Evolutionary conservation across 2,113 vertebrate genomes (phyloP).

Genomic region (Jacana jacana): DNA sequence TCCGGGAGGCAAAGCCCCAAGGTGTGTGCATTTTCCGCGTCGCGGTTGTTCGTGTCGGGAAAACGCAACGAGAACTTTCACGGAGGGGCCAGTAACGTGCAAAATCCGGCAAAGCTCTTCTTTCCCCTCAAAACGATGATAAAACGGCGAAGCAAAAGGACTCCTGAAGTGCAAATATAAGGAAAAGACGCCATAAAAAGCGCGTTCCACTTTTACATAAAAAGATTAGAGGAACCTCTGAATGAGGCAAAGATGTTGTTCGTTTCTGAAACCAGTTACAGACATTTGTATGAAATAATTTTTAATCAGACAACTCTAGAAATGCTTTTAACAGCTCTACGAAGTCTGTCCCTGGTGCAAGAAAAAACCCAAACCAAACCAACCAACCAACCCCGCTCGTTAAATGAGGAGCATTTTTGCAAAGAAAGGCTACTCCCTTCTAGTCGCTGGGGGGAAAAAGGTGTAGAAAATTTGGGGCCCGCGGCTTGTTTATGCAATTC

Average conservation of each 20-base stretch:
- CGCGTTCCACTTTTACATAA: background rate
- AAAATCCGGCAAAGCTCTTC: background rate
- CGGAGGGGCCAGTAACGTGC: background rate
- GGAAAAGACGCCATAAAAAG: background rate
- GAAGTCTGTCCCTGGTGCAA: background rate
- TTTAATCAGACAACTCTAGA: background rate
- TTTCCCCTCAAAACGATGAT: background rate
- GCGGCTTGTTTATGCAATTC: background rate
- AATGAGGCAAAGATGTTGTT: background rate
- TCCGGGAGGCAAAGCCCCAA: background rate
- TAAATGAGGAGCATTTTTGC: background rate
- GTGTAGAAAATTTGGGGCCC: background rate
- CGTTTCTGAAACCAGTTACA: background rate
- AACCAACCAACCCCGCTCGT: background rate
- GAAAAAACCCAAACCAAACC: background rate
- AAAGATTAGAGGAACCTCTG: background rate
- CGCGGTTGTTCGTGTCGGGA: no score
- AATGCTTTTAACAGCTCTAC: background rate
- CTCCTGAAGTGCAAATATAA: no score
- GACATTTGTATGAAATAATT: background rate
- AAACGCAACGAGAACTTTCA: background rate
- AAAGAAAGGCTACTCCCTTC: background rate
- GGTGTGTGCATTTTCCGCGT: background rate
- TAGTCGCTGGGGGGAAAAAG: background rate
- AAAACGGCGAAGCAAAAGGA: background rate